These are phyloP conservation scores for Acanthosepion lycidas DNA, from an alignment of 2,888 invertebrate genomes.

Conservation along the genomic window DNA sequence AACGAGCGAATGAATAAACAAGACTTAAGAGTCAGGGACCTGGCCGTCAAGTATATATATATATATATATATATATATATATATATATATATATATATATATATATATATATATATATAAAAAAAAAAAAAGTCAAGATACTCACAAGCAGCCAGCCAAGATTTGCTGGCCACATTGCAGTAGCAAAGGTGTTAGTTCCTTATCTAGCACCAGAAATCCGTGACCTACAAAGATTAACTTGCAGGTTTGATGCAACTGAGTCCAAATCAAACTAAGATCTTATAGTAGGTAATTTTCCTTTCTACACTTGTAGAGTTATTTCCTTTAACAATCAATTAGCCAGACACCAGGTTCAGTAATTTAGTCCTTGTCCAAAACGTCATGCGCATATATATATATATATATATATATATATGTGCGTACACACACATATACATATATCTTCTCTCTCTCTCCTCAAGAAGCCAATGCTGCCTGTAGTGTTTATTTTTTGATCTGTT, in stretches of 20 bases:
- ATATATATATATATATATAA: no score
- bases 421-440: neutral
- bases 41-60: neutral
- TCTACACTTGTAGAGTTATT: slow-evolving; percentile 6
- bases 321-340: neutral
- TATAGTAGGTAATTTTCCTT: neutral
- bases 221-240: slow-evolving; percentile 39
- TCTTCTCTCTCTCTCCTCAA: neutral
- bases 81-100: no score
- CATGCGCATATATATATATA: neutral
- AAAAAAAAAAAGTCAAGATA: neutral
- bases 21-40: slow-evolving; percentile 1
- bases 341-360: slow-evolving; percentile 36
- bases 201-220: slow-evolving; percentile 37
- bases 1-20: slow-evolving; percentile 8
- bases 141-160: neutral
- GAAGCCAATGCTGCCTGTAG: slow-evolving; percentile 46
- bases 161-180: neutral
- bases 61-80: no score
- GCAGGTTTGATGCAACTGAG: slow-evolving; percentile 23
- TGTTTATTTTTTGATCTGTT: slow-evolving; percentile 42
- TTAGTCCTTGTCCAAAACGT: neutral
- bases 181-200: slow-evolving; percentile 42
- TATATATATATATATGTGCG: neutral
- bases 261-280: slow-evolving; percentile 37